These are phyloP conservation scores for Microcebus lehilahytsara DNA, from an alignment of 2,113 vertebrate genomes.

Conservation along the genomic window DNA sequence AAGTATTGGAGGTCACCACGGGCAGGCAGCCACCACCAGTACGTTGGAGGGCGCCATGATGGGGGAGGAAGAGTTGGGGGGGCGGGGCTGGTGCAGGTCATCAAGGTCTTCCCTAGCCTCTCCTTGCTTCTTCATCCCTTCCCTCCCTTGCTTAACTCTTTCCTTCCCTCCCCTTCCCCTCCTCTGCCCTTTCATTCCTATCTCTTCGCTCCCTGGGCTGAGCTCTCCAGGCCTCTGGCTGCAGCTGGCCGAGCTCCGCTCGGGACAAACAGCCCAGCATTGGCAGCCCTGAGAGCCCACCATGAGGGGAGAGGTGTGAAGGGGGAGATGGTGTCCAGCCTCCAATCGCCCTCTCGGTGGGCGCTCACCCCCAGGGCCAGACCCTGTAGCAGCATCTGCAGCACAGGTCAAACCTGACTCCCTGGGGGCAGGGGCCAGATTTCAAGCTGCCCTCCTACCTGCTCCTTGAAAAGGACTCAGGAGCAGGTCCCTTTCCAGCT, in stretches of 20 bases:
- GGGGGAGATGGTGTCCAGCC: not conserved
- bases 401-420: not conserved
- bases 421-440: too few species aligned
- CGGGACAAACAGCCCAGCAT: not conserved
- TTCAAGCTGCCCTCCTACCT: not conserved
- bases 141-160: not conserved
- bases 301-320: fast-evolving
- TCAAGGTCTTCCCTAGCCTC: not conserved
- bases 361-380: not conserved
- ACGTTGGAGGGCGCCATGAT: not conserved
- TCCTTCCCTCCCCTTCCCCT: not conserved
- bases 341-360: not conserved
- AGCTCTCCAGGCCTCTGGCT: not conserved
- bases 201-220: not conserved
- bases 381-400: not conserved
- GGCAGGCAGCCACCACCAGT: not conserved
- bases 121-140: not conserved
- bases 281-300: not conserved
- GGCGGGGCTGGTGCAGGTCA: not conserved
- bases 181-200: not conserved
- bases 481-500: not conserved
- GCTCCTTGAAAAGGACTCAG: not conserved
- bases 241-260: not conserved
- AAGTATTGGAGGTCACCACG: not conserved
- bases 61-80: not conserved